phyloP scores from a whole-genome alignment of 2,888 invertebrate species.

The Cryptocephalus primarius region DNA sequence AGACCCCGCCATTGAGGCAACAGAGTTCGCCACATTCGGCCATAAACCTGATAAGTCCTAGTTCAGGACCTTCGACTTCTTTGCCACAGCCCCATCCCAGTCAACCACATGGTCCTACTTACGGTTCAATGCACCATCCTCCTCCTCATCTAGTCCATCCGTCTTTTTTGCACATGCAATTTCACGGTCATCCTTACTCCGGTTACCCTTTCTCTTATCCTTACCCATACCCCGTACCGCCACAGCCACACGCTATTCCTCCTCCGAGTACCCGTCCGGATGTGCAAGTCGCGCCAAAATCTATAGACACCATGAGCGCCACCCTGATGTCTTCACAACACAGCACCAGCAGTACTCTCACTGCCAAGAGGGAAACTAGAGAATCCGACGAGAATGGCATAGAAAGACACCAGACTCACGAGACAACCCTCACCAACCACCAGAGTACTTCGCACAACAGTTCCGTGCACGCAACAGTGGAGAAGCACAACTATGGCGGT shows the following conservation, averaged over 20 bases:
- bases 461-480: conserved; percentile 53
- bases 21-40: conserved; percentile 44
- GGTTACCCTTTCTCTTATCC: conserved; percentile 60
- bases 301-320: conserved; percentile 48
- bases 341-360: conserved; percentile 60
- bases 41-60: conserved; percentile 49
- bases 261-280: conserved; percentile 40
- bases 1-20: conserved; percentile 41
- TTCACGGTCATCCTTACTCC: conserved; percentile 56
- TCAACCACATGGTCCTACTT: conserved; percentile 53
- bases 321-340: conserved; percentile 59
- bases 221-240: conserved; percentile 63
- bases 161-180: conserved; percentile 51
- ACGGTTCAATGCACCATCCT: conserved; percentile 43
- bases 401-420: conserved; percentile 52
- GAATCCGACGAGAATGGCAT: conserved; percentile 30
- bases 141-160: conserved; percentile 56
- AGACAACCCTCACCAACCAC: conserved; percentile 55
- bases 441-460: conserved; percentile 54
- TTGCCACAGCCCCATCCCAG: conserved; percentile 48
- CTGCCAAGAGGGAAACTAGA: conserved; percentile 52
- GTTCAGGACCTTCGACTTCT: conserved; percentile 42
- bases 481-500: conserved; percentile 46
- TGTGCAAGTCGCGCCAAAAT: conserved; percentile 21
- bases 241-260: conserved; percentile 64